A percentile compares a stretch with the other conserved stretches of the same genome.
phyloP scores from a whole-genome alignment of 2,113 vertebrate genomes.

The Sceloporus undulatus region DNA sequence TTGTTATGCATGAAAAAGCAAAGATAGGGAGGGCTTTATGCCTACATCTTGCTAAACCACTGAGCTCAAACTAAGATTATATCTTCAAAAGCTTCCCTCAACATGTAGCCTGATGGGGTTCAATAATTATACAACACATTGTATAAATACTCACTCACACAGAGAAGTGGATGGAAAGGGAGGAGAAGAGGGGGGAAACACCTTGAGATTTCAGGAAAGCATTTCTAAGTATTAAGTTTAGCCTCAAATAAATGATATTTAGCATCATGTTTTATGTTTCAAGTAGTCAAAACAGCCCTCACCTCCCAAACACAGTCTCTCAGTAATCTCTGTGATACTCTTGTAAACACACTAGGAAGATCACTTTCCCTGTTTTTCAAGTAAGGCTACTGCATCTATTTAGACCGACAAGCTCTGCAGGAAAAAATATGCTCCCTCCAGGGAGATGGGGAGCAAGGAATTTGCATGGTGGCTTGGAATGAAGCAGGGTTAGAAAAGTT shows the following conservation, averaged over 20 bases:
- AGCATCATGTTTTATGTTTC: background rate
- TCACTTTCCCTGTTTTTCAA: too few species aligned
- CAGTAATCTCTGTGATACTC: background rate
- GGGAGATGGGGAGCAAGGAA: background rate
- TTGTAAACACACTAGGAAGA: too few species aligned
- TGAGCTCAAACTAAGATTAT: conserved; percentile 1
- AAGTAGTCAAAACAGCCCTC: background rate
- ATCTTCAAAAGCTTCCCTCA: conserved; percentile 28
- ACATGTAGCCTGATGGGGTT: background rate
- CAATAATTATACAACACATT: background rate
- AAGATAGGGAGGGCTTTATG: background rate
- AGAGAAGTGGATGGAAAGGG: background rate
- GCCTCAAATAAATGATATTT: background rate
- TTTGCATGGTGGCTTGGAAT: too few species aligned
- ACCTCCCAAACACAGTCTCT: background rate
- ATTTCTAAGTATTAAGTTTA: background rate
- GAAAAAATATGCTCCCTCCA: background rate
- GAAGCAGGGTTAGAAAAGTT: too few species aligned
- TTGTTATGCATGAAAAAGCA: background rate
- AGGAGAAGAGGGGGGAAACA: background rate
- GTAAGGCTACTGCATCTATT: background rate
- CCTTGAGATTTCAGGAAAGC: background rate
- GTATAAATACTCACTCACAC: background rate
- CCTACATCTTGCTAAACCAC: background rate
- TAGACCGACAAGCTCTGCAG: background rate